phyloP scores from a whole-genome alignment of 2,113 vertebrate species.

The Peromyscus leucopus region DNA sequence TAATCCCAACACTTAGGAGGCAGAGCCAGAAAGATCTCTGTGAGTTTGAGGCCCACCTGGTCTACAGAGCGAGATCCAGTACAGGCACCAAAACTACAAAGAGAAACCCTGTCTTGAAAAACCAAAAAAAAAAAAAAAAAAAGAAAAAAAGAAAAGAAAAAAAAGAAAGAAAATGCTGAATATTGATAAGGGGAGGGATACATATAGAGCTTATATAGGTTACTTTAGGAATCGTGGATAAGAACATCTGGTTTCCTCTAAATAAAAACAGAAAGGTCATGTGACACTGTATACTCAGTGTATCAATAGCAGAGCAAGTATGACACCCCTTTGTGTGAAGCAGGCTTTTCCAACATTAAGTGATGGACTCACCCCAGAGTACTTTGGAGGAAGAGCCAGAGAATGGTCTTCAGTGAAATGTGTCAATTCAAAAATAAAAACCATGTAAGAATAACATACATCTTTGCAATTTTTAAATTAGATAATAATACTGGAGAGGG shows the following conservation, averaged over 20 bases:
- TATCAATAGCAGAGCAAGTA: background rate
- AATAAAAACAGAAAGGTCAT: background rate
- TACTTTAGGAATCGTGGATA: rapidly evolving
- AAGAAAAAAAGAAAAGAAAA: too few relatives aligned
- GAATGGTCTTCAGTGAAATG: background rate
- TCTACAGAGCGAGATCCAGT: too few relatives aligned
- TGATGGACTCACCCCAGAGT: background rate
- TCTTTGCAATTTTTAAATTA: background rate
- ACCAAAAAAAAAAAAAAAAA: too few relatives aligned
- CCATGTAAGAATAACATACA: background rate
- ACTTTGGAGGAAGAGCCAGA: background rate
- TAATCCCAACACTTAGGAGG: too few relatives aligned
- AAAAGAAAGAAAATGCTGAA: background rate
- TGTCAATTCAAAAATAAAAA: background rate
- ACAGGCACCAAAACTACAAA: too few relatives aligned
- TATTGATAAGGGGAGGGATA: background rate
- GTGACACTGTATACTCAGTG: background rate
- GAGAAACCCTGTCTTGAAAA: too few relatives aligned
- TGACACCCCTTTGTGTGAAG: too few relatives aligned
- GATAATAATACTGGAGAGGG: too few relatives aligned
- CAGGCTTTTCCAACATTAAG: background rate
- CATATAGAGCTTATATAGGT: background rate
- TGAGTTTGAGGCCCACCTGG: too few relatives aligned
- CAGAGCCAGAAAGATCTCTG: too few relatives aligned
- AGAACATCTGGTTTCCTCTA: background rate